Percentiles rank a stretch among this genome's conserved stretches.
Evolutionary conservation across 2,113 vertebrate genomes (phyloP).

Genomic region (Paraplagusia blochii): DNA sequence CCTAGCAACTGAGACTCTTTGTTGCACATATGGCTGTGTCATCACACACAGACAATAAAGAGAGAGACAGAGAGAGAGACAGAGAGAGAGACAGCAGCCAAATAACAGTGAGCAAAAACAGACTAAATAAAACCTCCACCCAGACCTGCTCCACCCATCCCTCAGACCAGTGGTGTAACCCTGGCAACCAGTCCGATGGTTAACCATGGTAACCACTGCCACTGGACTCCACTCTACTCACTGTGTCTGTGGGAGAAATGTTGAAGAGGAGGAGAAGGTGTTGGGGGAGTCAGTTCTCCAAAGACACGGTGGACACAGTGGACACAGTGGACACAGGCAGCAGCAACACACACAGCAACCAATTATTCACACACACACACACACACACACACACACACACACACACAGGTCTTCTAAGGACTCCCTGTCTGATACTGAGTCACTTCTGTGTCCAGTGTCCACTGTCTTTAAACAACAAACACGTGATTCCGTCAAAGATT

Average conservation of each 20-base stretch:
- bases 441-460: too few relatives aligned
- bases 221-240: slow-evolving; percentile 38
- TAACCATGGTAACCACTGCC: slow-evolving; percentile 28
- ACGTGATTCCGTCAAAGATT: too few relatives aligned
- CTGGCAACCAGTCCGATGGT: slow-evolving; percentile 46
- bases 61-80: too few relatives aligned
- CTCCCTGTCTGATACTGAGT: neutral
- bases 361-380: slow-evolving; percentile 50
- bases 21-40: slow-evolving; percentile 55
- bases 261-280: neutral
- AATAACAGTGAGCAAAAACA: neutral
- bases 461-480: too few relatives aligned
- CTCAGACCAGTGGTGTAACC: slow-evolving; percentile 36
- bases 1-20: slow-evolving; percentile 64
- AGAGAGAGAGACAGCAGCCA: too few relatives aligned
- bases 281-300: too few relatives aligned
- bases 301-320: too few relatives aligned
- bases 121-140: neutral
- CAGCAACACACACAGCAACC: slow-evolving; percentile 39
- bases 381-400: slow-evolving; percentile 2
- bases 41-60: slow-evolving; percentile 23
- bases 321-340: too few relatives aligned
- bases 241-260: neutral
- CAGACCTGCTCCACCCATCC: neutral
- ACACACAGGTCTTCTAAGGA: neutral